Evolutionary conservation across 1,140 invertebrate species (phyloP), one percentile per base, ranked within the genome.

Genomic region (Telenomus remus): DNA sequence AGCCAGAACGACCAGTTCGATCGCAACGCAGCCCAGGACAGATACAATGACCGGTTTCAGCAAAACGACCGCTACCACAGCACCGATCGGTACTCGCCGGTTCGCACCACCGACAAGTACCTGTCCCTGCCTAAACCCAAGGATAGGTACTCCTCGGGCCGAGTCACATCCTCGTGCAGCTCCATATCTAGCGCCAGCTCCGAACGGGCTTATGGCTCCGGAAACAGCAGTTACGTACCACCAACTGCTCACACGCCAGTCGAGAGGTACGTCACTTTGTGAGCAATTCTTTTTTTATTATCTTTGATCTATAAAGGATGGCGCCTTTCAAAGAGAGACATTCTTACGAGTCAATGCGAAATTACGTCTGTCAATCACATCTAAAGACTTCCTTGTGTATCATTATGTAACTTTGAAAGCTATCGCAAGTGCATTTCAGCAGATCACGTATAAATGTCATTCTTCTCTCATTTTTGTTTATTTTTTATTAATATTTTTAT

Each of bases 231-330:
- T 47, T 92, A 92, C 63, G 89, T 92, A 59, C 91, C 91, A 0
- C 91, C 91, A 3, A 90, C 91, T 51, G 91, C 91, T 37, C 92
- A 93, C 82, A 91, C 91, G 64, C 92, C 92, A 6, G 92, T 93
- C 46, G 92, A 93, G 83, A 88, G 91, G 70, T 92, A 57, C 19
- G 33, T 9, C 11, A 53, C 39, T 57, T 59, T 59, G 15, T 33
- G 12, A 27, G 19, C 1, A 27, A 27, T 27, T n/a, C n/a, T n/a
- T n/a, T n/a, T 27, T 27, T 27, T 27, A 27, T 27, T 27, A 27
- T 27, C 19, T 27, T 27, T 27, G 19, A 27, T 27, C 19, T 27
- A 27, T 27, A 27, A 27, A 27, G 19, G 19, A 1, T 6, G 19
- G 2, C 6, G 19, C n/a, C n/a, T 27, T 27, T 27, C 19, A 27